Conservation (phyloP, 2,113 vertebrate genomes). For the Psammodynastes pulverulentus region DNA sequence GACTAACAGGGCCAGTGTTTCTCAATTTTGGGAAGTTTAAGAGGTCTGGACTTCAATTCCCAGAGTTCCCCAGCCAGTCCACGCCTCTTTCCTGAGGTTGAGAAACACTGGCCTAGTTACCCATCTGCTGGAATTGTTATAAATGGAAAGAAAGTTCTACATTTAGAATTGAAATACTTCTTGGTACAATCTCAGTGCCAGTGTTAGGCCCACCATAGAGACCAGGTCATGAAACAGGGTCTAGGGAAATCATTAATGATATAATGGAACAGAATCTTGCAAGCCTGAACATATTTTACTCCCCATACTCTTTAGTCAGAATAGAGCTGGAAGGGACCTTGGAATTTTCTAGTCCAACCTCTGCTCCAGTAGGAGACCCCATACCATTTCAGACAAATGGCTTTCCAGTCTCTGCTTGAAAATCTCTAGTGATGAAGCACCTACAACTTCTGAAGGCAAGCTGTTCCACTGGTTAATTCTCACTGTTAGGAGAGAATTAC, state of each 20-base stretch:
- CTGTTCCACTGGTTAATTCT: neutral
- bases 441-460: neutral
- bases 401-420: too few species aligned
- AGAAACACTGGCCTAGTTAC: neutral
- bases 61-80: neutral
- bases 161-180: neutral
- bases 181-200: neutral
- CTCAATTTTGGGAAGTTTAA: neutral
- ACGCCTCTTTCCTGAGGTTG: neutral
- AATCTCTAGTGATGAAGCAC: too few species aligned
- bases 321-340: neutral
- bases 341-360: neutral
- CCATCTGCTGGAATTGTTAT: too few species aligned
- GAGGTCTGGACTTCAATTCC: neutral
- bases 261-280: neutral
- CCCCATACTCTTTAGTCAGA: neutral
- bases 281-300: neutral
- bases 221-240: neutral
- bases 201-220: neutral
- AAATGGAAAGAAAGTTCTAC: neutral
- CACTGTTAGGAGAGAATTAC: neutral
- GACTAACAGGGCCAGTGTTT: neutral
- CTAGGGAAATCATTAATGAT: neutral
- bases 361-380: too few species aligned
- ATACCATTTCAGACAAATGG: too few species aligned